Evolutionary conservation across 1,140 invertebrate species (phyloP), one percentile per base, ranked within the genome.

Genomic region (Neodiprion pinetum): DNA sequence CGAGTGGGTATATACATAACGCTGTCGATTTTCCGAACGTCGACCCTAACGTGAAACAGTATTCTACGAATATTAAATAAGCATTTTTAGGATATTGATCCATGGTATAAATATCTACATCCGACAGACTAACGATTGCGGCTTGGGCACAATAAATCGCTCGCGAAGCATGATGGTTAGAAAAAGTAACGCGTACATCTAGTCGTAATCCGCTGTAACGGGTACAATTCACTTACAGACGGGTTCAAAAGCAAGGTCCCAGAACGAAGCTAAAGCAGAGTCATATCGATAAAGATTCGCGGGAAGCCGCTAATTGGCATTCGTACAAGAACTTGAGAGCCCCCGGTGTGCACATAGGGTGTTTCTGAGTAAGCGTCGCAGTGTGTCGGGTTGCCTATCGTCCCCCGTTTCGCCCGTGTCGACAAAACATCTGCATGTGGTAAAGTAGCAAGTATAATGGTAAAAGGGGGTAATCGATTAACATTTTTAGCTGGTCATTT

Each of bases 61-160:
- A 40, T 40, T 40, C 28, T 3, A 40, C 28, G 5, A 40, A 40
- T 40, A 40, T 40, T 40, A 5, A 40, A 40, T 40, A 40, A 40
- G 1, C 5, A 40, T 40, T 40, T 40, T 40, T 40, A 40, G 28
- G 28, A 40, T 40, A 40, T 40, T 40, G 28, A 40, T 40, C 28
- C 28, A 5, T 5, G 5, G 5, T 5, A 1, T 67, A 67, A 61
- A 61, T 21, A 72, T 72, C 53, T 61, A 72, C 7, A 61, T 53
- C 53, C 21, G 28, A 17, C 9, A n/a, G 28, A 47, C 48, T 7
- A 49, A 50, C 17, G 66, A 69, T 49, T 21, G 17, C 47, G 8
- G 74, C 40, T n/a, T 14, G 47, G 68, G 21, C 48, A 76, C 69
- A 78, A 76, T 48, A 7, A 40, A 40, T 40, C 28, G 28, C 28